Evolutionary conservation across 1,140 invertebrate species (phyloP).

Genomic region (Notospermus geniculatus): DNA sequence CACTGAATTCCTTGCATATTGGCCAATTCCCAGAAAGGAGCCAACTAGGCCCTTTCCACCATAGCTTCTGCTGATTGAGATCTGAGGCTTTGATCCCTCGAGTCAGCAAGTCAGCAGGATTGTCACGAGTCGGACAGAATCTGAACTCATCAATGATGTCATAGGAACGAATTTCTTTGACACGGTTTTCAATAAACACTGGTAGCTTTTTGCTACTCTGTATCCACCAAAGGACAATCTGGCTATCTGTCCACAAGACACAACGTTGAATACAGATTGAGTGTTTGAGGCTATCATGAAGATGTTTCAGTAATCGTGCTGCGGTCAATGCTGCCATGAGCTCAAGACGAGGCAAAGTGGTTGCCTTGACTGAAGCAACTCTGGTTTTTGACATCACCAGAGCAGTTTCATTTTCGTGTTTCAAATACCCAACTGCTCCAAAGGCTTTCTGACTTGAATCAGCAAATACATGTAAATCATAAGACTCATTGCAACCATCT

Average conservation of each 20-base stretch:
- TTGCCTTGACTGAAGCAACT: not conserved
- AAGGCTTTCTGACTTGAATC: not conserved
- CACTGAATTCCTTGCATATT: not conserved
- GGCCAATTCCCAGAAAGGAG: not conserved
- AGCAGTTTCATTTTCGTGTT: not conserved
- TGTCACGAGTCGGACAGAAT: not conserved
- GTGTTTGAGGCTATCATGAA: not conserved
- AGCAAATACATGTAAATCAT: not conserved
- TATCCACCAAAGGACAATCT: conserved; percentile 1
- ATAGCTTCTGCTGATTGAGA: not conserved
- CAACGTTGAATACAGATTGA: not conserved
- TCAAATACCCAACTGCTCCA: not conserved
- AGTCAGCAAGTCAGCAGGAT: not conserved
- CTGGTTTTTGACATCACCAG: conserved; percentile 5
- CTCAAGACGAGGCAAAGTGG: not conserved
- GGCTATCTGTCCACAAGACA: conserved; percentile 8
- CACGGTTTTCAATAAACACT: conserved; percentile 1
- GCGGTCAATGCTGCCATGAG: not conserved
- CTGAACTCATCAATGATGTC: not conserved
- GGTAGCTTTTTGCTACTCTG: not conserved
- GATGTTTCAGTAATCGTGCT: not conserved
- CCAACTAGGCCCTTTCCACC: conserved; percentile 1
- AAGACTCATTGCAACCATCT: not conserved
- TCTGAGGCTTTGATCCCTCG: not conserved
- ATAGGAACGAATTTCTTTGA: not conserved